phyloP scores from a whole-genome alignment of 2,888 invertebrate species.

The Linnaemya vulpina region DNA sequence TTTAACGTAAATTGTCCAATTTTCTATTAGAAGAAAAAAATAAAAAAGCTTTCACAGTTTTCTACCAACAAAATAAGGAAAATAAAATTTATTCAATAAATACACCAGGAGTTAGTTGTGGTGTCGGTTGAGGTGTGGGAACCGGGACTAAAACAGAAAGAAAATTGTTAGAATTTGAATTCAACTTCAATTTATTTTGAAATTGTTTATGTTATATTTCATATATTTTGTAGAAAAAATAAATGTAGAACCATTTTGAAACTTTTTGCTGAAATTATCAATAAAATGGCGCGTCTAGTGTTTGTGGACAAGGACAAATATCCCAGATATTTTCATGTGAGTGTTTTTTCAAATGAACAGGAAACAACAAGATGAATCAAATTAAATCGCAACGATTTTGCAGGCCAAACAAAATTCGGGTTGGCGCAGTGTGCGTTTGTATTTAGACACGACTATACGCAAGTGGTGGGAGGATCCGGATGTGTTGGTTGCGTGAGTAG shows the following conservation, averaged over 20 bases:
- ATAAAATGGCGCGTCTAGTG: constrained; percentile 77
- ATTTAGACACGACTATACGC: constrained; percentile 76
- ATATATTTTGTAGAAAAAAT: constrained; percentile 1
- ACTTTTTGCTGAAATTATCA: not conserved
- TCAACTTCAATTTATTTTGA: not conserved
- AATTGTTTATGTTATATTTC: not conserved
- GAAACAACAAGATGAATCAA: not conserved
- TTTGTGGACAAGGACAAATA: constrained; percentile 75
- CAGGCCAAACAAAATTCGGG: constrained; percentile 77
- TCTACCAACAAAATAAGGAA: no score
- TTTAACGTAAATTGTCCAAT: no score
- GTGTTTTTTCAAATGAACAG: not conserved
- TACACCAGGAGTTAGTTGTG: no score
- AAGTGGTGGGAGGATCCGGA: constrained; percentile 82
- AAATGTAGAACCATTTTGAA: not conserved
- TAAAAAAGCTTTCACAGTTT: no score
- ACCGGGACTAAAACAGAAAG: no score
- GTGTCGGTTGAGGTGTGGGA: no score
- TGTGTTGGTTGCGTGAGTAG: constrained; percentile 82
- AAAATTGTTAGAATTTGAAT: no score
- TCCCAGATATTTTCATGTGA: constrained; percentile 76
- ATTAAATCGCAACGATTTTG: not conserved
- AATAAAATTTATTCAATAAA: no score
- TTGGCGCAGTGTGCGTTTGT: constrained; percentile 78
- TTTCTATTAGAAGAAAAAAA: no score